These are phyloP conservation scores for Leptobrachium ailaonicum DNA, from an alignment of 2,113 vertebrate species.

Conservation along the genomic window DNA sequence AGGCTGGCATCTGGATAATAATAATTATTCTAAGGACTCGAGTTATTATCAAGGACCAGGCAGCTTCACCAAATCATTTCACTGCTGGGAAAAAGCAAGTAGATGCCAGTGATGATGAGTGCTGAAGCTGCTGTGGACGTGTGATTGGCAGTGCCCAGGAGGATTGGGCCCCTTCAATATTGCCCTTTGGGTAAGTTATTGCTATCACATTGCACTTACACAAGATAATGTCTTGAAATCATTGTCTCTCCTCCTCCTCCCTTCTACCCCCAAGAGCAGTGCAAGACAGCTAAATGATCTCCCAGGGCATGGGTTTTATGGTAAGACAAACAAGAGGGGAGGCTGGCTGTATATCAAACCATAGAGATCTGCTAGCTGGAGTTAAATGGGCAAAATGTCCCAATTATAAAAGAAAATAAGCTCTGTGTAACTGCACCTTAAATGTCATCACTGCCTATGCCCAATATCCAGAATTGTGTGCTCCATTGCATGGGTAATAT, in stretches of 20 bases:
- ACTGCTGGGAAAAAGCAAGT: not conserved
- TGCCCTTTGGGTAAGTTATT: slow-evolving; percentile 42
- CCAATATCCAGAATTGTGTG: slow-evolving; percentile 1
- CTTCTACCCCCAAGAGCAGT: not conserved
- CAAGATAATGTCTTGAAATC: not conserved
- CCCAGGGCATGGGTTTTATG: not conserved
- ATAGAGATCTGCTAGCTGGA: not conserved
- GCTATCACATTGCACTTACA: not conserved
- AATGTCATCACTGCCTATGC: not conserved
- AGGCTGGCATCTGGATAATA: slow-evolving; percentile 24
- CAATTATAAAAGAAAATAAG: slow-evolving; percentile 1
- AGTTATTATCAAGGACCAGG: not conserved
- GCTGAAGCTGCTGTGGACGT: slow-evolving; percentile 16
- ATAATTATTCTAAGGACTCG: not conserved
- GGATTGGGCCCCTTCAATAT: slow-evolving; percentile 37
- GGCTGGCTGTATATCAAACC: not conserved
- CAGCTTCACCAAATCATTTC: not conserved
- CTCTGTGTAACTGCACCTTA: not conserved
- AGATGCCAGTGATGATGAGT: not conserved
- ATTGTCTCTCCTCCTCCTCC: not conserved
- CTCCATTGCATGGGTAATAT: slow-evolving; percentile 21
- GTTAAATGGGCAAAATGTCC: slow-evolving; percentile 3
- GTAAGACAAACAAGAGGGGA: not conserved
- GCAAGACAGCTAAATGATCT: slow-evolving; percentile 13
- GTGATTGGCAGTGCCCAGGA: slow-evolving; percentile 42